Evolutionary conservation across 2,113 vertebrate genomes (phyloP).

Genomic region (Cepphus grylle): DNA sequence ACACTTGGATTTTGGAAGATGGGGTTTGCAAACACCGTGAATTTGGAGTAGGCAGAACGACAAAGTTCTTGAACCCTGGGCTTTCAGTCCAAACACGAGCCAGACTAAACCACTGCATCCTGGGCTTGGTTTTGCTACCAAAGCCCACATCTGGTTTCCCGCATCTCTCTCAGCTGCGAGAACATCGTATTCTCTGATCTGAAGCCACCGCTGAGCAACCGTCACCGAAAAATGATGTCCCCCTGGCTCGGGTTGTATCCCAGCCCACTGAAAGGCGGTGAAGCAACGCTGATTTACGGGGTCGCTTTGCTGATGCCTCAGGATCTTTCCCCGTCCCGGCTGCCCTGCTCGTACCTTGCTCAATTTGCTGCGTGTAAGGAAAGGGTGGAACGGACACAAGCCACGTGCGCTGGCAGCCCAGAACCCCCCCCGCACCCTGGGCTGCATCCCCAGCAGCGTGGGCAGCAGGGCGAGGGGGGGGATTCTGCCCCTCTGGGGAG

Average conservation of each 20-base stretch:
- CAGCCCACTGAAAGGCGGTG: background rate
- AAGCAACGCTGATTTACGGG: accelerated
- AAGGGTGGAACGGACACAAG: background rate
- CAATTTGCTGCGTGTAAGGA: background rate
- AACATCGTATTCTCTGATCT: background rate
- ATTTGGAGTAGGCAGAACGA: background rate
- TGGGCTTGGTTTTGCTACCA: background rate
- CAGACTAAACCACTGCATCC: background rate
- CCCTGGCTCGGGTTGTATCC: accelerated
- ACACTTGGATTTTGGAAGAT: accelerated
- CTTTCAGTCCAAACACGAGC: background rate
- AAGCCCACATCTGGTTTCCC: background rate
- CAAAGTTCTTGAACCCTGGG: accelerated
- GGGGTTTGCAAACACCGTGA: accelerated
- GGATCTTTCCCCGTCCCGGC: background rate
- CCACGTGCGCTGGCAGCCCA: no score
- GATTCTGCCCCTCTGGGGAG: background rate
- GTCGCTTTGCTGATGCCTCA: background rate
- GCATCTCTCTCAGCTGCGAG: background rate
- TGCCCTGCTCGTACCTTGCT: background rate
- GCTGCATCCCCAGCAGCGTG: background rate
- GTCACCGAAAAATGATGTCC: background rate
- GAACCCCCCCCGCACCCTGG: no score
- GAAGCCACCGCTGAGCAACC: background rate
- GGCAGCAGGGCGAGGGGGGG: background rate